phyloP scores from a whole-genome alignment of 2,113 vertebrate genomes.

The Neogobius melanostomus region DNA sequence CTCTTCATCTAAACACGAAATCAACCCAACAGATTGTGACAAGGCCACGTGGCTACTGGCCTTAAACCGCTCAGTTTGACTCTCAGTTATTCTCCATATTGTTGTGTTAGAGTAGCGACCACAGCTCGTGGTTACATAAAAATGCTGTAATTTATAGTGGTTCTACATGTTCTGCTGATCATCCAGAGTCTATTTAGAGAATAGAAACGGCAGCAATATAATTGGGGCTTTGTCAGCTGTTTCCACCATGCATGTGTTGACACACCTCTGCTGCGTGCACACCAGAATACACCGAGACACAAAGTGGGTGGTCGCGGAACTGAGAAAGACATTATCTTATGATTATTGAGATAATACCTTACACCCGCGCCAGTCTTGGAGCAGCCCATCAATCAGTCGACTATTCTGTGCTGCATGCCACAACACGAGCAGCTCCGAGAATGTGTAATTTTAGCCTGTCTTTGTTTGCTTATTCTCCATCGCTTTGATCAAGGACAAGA shows the following conservation, averaged over 20 bases:
- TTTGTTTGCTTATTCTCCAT: slow-evolving; percentile 70
- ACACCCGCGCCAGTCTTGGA: slow-evolving; percentile 66
- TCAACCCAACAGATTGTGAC: slow-evolving; percentile 70
- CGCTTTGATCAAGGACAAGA: slow-evolving; percentile 73
- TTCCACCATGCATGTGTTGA: slow-evolving; percentile 68
- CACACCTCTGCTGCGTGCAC: slow-evolving; percentile 66
- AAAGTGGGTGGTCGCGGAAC: slow-evolving; percentile 71
- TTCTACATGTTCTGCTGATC: slow-evolving; percentile 71
- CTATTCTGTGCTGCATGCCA: slow-evolving; percentile 68
- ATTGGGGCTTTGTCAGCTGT: slow-evolving; percentile 75
- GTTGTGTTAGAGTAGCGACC: slow-evolving; percentile 61
- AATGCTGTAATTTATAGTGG: slow-evolving; percentile 69
- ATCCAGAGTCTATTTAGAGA: slow-evolving; percentile 73
- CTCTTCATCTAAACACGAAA: slow-evolving; percentile 38
- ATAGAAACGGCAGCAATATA: slow-evolving; percentile 70
- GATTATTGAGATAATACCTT: slow-evolving; percentile 76
- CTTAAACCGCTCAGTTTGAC: slow-evolving; percentile 71
- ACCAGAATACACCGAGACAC: slow-evolving; percentile 51
- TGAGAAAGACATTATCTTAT: slow-evolving; percentile 75
- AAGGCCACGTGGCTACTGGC: slow-evolving; percentile 61
- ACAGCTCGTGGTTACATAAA: slow-evolving; percentile 69
- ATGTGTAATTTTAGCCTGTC: slow-evolving; percentile 71
- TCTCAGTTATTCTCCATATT: slow-evolving; percentile 72
- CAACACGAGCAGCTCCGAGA: slow-evolving; percentile 62
- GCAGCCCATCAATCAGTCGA: slow-evolving; percentile 72